Evolutionary conservation across 2,113 vertebrate genomes (phyloP).

Genomic region (Heterotilapia buettikoferi): DNA sequence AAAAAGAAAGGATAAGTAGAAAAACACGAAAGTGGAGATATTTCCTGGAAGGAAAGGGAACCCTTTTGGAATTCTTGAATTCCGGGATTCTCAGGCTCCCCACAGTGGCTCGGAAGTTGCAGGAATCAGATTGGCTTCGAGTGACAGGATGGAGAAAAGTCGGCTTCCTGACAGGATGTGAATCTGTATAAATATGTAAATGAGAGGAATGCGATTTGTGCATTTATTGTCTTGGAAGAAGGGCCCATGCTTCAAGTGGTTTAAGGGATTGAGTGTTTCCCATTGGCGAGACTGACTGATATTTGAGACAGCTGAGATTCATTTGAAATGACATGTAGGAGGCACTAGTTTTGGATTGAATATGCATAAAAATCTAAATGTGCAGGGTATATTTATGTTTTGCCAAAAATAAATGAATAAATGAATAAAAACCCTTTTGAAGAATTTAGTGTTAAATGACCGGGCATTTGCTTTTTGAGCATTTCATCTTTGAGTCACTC

Average conservation of each 20-base stretch:
- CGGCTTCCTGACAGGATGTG: slow-evolving; percentile 39
- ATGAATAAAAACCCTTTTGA: neutral
- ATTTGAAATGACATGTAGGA: neutral
- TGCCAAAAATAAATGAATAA: neutral
- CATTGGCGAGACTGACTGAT: neutral
- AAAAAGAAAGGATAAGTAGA: neutral
- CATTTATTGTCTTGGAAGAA: neutral
- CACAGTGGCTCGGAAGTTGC: neutral
- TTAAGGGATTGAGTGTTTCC: neutral
- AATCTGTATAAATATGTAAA: slow-evolving; percentile 20
- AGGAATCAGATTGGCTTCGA: slow-evolving; percentile 35
- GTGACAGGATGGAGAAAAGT: slow-evolving; percentile 22
- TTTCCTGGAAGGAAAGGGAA: slow-evolving; percentile 38
- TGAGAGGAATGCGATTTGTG: neutral
- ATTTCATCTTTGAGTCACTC: neutral
- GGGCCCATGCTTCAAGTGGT: neutral
- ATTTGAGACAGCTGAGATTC: neutral
- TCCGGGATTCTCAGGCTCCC: slow-evolving; percentile 25
- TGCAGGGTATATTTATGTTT: neutral
- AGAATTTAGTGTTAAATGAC: neutral
- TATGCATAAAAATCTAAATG: neutral
- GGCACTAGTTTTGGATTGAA: neutral
- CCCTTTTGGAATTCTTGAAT: slow-evolving; percentile 30
- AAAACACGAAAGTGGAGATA: slow-evolving; percentile 13
- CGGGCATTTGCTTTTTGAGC: neutral